phyloP scores from a whole-genome alignment of 2,888 invertebrate species.

The Drosophila bunnanda region DNA sequence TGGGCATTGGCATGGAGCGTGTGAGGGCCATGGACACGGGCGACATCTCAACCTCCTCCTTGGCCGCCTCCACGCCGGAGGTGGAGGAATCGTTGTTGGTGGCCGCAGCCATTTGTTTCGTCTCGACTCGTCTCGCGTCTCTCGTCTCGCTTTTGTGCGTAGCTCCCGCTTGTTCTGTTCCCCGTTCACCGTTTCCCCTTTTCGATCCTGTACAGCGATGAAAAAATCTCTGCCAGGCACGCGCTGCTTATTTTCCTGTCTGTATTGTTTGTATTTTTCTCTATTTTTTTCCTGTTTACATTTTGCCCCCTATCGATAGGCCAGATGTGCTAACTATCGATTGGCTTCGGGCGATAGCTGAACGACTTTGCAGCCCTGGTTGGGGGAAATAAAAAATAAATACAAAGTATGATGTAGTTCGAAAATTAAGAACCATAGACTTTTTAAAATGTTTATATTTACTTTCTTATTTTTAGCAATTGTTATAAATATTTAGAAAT shows the following conservation, averaged over 20 bases:
- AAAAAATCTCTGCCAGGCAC: slow-evolving; percentile 60
- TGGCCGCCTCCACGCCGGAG: slow-evolving; percentile 67
- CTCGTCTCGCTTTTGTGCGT: slow-evolving; percentile 19
- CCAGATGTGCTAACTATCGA: slow-evolving; percentile 19
- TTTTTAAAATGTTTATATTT: background rate
- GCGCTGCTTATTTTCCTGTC: slow-evolving; percentile 71
- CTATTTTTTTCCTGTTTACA: slow-evolving; percentile 77
- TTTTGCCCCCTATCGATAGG: slow-evolving; percentile 56
- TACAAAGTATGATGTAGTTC: background rate
- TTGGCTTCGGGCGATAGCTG: background rate
- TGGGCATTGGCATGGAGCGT: slow-evolving; percentile 87
- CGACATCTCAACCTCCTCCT: slow-evolving; percentile 55
- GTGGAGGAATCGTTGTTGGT: slow-evolving; percentile 58
- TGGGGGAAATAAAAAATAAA: background rate
- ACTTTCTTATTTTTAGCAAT: background rate
- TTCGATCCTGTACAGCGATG: slow-evolving; percentile 36
- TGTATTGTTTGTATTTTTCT: slow-evolving; percentile 80
- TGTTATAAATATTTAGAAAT: background rate
- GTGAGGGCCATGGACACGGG: slow-evolving; percentile 35
- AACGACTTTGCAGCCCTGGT: slow-evolving; percentile 3
- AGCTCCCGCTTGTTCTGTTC: background rate
- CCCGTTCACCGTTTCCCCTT: slow-evolving; percentile 20
- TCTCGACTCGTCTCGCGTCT: slow-evolving; percentile 21
- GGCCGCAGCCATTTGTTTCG: slow-evolving; percentile 62
- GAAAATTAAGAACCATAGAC: background rate